Base-by-base conservation (phyloP, 1,140 invertebrate genomes). In the Tetragonula clypearis region DNA sequence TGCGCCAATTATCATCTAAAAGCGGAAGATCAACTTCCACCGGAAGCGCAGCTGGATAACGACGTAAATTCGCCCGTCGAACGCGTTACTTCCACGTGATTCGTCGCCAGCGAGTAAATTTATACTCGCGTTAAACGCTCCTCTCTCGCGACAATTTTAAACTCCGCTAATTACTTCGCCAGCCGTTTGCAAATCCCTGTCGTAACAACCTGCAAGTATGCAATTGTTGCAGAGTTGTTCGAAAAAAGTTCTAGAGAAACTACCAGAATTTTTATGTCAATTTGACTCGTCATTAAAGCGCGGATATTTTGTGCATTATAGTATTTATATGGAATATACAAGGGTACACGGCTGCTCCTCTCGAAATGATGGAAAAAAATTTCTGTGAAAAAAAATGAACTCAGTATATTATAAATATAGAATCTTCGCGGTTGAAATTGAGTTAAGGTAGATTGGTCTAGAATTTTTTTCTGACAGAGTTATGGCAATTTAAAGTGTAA, bases 101-200 rank as follows among this genome's bases (percentile, higher is more conserved):
- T 75, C 62, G 30, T n/a, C 76, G 6, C 30, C 19, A 41, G 12
- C 9, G 17, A 30, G 35, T 26, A 58, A 69, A 71, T 69, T 8
- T 49, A 53, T 26, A 15, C 74, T n/a, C 60, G 23, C 60, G n/a
- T n/a, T 62, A 62, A 12, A 23, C 23, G 21, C 23, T 23, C 65
- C 82, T 77, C 71, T 65, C 77, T 73, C 35, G 15, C 23, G 55
- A 23, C 69, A n/a, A 81, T 55, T 81, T 81, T 81, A 73, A 62
- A 62, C 79, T 73, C 73, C 19, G 69, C 17, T 62, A 81, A 73
- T 73, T 73, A 81, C 69, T 81, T 41, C 19, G 21, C 26, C 55
- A 21, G 23, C 23, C 23, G 55, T n/a, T n/a, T 81, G 62, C 62
- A 69, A 73, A 81, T 81, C 30, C 19, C 11, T 55, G 65, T 81